phyloP scores from a whole-genome alignment of 2,797 vertebrate genomes.

The Carapus acus region DNA sequence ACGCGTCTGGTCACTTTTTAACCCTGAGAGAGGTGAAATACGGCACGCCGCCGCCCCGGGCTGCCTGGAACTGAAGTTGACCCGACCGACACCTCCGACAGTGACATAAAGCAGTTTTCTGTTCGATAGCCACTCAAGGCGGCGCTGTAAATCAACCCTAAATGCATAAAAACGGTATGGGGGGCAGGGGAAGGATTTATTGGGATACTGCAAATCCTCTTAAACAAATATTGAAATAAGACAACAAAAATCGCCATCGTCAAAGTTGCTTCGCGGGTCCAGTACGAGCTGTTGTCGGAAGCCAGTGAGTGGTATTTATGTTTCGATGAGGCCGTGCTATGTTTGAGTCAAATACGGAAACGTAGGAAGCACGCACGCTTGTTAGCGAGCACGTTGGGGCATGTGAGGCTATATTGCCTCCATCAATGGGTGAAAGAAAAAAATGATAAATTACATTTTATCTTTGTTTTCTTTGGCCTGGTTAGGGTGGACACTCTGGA shows the following conservation, averaged over 20 bases:
- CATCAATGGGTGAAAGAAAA: too few species aligned
- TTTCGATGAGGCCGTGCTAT: slow-evolving; percentile 54
- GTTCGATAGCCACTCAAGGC: slow-evolving; percentile 73
- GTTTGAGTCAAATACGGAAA: slow-evolving; percentile 9
- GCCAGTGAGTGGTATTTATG: slow-evolving; percentile 62
- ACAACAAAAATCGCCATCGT: slow-evolving; percentile 65
- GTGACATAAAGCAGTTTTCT: slow-evolving; percentile 70
- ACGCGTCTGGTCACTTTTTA: slow-evolving; percentile 64
- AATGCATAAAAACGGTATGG: slow-evolving; percentile 72
- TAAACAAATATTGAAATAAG: slow-evolving; percentile 78
- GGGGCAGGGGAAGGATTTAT: slow-evolving; percentile 69
- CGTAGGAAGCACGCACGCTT: too few species aligned
- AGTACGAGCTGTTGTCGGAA: slow-evolving; percentile 37
- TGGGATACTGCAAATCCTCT: slow-evolving; percentile 67
- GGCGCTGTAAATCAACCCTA: slow-evolving; percentile 72
- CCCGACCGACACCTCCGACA: slow-evolving; percentile 67
- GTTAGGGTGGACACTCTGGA: too few species aligned
- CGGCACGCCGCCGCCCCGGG: slow-evolving; percentile 50
- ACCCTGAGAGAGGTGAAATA: slow-evolving; percentile 65
- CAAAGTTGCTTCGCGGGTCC: slow-evolving; percentile 60
- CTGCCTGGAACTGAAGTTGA: slow-evolving; percentile 62
- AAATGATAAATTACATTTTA: too few species aligned
- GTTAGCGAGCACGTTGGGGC: too few species aligned
- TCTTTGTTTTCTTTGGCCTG: too few species aligned
- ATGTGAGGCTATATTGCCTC: too few species aligned